Percentiles rank a stretch among this genome's conserved stretches.
phyloP scores from a whole-genome alignment of 2,888 invertebrate genomes.

The Lordiphosa andalusiaca region DNA sequence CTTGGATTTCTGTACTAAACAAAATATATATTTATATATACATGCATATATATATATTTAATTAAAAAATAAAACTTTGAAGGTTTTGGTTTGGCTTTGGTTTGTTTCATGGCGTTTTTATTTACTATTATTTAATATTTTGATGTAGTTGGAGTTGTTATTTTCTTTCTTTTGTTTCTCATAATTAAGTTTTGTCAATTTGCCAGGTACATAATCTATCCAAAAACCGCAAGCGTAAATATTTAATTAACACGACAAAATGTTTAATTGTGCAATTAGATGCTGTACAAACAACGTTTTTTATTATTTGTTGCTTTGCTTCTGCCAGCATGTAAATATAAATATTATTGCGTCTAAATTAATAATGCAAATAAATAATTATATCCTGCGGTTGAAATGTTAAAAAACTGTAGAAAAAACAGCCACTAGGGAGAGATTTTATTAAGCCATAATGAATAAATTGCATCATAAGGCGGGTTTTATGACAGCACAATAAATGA shows the following conservation, averaged over 20 bases:
- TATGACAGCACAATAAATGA: slow-evolving; percentile 4
- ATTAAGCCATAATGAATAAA: too few relatives aligned
- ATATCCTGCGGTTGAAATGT: slow-evolving; percentile 39
- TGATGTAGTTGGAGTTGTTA: slow-evolving; percentile 11
- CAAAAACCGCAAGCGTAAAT: slow-evolving; percentile 58
- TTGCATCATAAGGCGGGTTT: not conserved
- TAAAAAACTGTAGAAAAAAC: not conserved
- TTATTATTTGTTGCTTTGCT: slow-evolving; percentile 13
- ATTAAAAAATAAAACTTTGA: slow-evolving; percentile 21
- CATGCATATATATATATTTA: slow-evolving; percentile 11
- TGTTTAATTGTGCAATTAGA: slow-evolving; percentile 61
- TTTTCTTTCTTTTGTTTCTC: slow-evolving; percentile 20
- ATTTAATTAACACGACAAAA: slow-evolving; percentile 68
- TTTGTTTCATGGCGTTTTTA: slow-evolving; percentile 15
- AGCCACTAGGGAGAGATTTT: too few relatives aligned
- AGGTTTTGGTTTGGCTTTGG: slow-evolving; percentile 38
- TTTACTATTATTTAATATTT: slow-evolving; percentile 9
- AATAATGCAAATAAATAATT: slow-evolving; percentile 68
- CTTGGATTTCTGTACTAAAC: slow-evolving; percentile 42
- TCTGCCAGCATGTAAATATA: slow-evolving; percentile 35
- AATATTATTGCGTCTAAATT: slow-evolving; percentile 46
- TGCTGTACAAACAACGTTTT: slow-evolving; percentile 5
- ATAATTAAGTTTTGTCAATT: slow-evolving; percentile 70
- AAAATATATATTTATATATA: slow-evolving; percentile 9
- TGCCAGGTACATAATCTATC: slow-evolving; percentile 51